These are phyloP conservation scores for Papilio aristodemus DNA, from an alignment of 1,140 invertebrate species.

Conservation along the genomic window DNA sequence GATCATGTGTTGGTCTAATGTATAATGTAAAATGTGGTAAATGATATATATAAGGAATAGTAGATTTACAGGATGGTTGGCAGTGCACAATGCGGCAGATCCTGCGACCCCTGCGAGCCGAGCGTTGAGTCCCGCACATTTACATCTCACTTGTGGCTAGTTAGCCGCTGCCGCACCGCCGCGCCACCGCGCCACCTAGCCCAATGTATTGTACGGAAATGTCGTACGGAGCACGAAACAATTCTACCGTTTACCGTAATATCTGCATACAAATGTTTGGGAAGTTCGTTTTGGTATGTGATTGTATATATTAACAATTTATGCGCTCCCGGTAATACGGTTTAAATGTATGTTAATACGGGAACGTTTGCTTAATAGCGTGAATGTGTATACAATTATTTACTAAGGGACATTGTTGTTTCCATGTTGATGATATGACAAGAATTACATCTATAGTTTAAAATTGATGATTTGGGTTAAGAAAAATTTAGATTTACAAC, in stretches of 20 bases:
- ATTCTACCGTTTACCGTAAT: constrained; percentile 72
- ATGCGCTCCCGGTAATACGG: constrained; percentile 42
- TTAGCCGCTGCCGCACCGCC: constrained; percentile 43
- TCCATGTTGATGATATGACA: background rate
- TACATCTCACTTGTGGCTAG: constrained; percentile 70
- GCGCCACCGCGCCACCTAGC: constrained; percentile 44
- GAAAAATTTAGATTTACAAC: too few relatives aligned
- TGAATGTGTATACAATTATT: constrained; percentile 12
- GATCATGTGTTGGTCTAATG: background rate
- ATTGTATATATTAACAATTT: constrained; percentile 55
- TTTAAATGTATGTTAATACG: constrained; percentile 33
- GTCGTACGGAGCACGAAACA: constrained; percentile 67
- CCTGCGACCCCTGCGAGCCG: constrained; percentile 51
- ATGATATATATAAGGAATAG: constrained; percentile 28
- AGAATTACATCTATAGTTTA: background rate
- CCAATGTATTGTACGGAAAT: constrained; percentile 76
- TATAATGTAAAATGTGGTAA: constrained; percentile 32
- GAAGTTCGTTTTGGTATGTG: constrained; percentile 56
- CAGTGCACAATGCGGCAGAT: constrained; percentile 47
- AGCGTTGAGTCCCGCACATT: constrained; percentile 67
- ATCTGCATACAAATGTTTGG: constrained; percentile 76
- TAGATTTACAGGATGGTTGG: constrained; percentile 12
- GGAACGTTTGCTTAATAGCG: constrained; percentile 26
- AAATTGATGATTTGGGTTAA: too few relatives aligned
- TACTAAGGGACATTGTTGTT: background rate